Percentiles rank a stretch among this genome's conserved stretches.
phyloP scores from a whole-genome alignment of 2,113 vertebrate genomes.

The Chelonoidis abingdonii region DNA sequence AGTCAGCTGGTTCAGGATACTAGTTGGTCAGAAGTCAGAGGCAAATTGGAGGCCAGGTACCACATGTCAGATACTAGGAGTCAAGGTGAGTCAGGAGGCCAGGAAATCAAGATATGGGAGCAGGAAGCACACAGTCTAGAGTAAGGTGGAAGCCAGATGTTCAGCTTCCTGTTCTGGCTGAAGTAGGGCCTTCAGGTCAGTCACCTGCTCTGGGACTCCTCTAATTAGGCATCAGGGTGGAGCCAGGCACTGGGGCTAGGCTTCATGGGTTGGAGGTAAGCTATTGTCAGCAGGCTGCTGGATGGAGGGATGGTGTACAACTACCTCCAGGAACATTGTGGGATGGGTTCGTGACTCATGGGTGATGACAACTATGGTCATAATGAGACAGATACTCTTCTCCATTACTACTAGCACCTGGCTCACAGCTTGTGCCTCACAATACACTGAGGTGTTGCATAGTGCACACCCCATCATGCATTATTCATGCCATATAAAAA shows the following conservation, averaged over 20 bases:
- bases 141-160: neutral
- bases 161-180: neutral
- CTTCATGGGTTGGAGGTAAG: neutral
- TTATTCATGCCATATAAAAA: neutral
- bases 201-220: neutral
- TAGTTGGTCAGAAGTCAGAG: neutral
- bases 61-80: neutral
- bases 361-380: neutral
- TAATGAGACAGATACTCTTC: neutral
- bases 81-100: neutral
- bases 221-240: neutral
- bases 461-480: rapidly evolving
- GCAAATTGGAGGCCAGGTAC: too few species aligned
- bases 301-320: neutral
- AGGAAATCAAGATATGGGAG: neutral
- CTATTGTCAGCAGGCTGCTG: neutral
- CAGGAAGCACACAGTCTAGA: neutral
- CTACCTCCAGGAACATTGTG: neutral
- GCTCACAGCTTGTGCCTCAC: rapidly evolving
- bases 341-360: neutral
- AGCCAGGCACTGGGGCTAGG: neutral
- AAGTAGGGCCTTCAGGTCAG: neutral
- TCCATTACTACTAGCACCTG: neutral
- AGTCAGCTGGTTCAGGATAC: neutral
- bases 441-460: rapidly evolving